These are phyloP conservation scores for Anoplolepis gracilipes DNA, from an alignment of 1,140 invertebrate species.

Conservation along the genomic window DNA sequence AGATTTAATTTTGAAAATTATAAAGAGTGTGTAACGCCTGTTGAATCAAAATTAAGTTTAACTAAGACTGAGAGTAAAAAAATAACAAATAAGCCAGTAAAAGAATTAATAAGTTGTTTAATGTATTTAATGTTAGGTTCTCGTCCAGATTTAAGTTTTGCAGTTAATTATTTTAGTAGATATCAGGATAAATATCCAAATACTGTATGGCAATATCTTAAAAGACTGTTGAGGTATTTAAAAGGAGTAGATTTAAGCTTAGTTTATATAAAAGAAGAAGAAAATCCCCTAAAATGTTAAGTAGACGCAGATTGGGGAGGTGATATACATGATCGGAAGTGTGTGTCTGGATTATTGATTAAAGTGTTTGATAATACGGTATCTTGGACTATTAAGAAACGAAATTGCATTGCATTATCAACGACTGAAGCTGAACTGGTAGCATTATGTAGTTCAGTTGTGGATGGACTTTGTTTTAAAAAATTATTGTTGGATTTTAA, in stretches of 20 bases:
- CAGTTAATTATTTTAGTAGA: constrained; percentile 31
- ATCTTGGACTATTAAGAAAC: constrained; percentile 60
- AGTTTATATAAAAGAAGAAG: not conserved
- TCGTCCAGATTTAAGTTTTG: constrained; percentile 23
- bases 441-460: constrained; percentile 55
- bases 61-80: not conserved
- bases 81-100: not conserved
- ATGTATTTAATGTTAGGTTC: constrained; percentile 29
- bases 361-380: constrained; percentile 54
- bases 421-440: constrained; percentile 78
- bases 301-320: constrained; percentile 38
- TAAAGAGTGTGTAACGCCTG: constrained; percentile 53
- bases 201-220: not conserved
- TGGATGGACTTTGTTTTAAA: constrained; percentile 73
- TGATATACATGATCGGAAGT: constrained; percentile 14
- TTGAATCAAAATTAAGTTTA: constrained; percentile 25
- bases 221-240: constrained; percentile 32
- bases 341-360: constrained; percentile 61
- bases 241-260: not conserved
- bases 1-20: constrained; percentile 62
- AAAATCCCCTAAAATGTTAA: not conserved
- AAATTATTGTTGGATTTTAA: constrained; percentile 64
- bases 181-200: constrained; percentile 15
- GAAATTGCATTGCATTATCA: constrained; percentile 74
- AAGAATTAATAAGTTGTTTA: constrained; percentile 31